Conservation (phyloP, 2,888 invertebrate genomes). For the Ichneumoninae sp. region DNA sequence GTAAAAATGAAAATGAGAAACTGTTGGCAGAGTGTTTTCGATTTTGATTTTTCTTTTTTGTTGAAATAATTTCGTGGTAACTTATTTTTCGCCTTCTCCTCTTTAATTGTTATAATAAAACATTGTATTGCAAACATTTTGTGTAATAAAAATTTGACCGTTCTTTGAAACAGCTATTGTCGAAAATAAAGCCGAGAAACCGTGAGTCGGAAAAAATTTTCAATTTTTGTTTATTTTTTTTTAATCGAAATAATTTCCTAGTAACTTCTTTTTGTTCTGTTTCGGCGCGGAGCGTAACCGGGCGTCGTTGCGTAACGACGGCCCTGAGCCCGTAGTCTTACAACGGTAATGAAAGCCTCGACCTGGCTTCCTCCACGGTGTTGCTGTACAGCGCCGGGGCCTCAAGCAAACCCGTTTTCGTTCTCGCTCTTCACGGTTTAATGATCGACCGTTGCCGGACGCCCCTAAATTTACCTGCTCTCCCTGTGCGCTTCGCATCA, state of each 20-base stretch:
- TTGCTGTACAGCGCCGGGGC: slow-evolving; percentile 57
- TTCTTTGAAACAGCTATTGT: too few relatives aligned
- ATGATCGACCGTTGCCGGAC: slow-evolving; percentile 61
- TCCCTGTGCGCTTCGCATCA: slow-evolving; percentile 36
- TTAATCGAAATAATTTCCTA: not conserved
- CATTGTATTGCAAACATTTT: not conserved
- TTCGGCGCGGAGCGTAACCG: slow-evolving; percentile 39
- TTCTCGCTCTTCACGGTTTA: slow-evolving; percentile 69
- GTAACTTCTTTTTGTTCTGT: slow-evolving; percentile 15
- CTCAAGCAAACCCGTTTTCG: slow-evolving; percentile 77
- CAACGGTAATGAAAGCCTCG: slow-evolving; percentile 80
- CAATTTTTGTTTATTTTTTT: not conserved
- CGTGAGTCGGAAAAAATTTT: not conserved
- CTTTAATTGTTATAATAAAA: too few relatives aligned
- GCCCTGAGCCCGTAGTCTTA: slow-evolving; percentile 80
- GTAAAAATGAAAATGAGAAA: too few relatives aligned
- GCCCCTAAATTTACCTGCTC: slow-evolving; percentile 61
- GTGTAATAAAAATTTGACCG: too few relatives aligned
- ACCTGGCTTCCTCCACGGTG: slow-evolving; percentile 76
- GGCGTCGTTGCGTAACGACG: slow-evolving; percentile 76
- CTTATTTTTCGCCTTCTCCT: not conserved
- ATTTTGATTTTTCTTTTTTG: too few relatives aligned
- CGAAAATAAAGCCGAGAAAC: too few relatives aligned
- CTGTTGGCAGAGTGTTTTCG: too few relatives aligned
- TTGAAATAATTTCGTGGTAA: not conserved